A percentile compares a stretch with the other conserved stretches of the same genome.
phyloP scores from a whole-genome alignment of 2,113 vertebrate genomes.

The Malurus elegans region DNA sequence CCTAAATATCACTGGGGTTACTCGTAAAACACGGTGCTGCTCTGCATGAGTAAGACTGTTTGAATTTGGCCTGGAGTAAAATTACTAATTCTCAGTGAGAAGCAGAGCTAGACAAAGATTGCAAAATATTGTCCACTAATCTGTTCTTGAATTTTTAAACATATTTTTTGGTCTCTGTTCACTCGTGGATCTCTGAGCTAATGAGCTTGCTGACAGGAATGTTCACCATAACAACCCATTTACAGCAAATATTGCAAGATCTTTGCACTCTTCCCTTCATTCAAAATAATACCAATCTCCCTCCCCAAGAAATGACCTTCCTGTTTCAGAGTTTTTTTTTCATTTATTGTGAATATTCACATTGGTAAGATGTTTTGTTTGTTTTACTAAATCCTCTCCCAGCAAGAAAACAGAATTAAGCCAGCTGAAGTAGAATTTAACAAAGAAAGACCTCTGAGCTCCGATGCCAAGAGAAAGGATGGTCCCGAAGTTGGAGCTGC shows the following conservation, averaged over 20 bases:
- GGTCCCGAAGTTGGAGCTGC: neutral
- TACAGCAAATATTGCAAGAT: slow-evolving; percentile 65
- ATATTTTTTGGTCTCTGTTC: slow-evolving; percentile 54
- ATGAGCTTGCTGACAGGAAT: slow-evolving; percentile 66
- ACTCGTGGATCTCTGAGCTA: slow-evolving; percentile 38
- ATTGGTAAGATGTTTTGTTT: slow-evolving; percentile 35
- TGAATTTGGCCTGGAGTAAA: slow-evolving; percentile 58
- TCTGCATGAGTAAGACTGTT: slow-evolving; percentile 44
- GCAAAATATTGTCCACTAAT: slow-evolving; percentile 56
- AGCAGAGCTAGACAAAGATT: slow-evolving; percentile 52
- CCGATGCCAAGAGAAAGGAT: neutral
- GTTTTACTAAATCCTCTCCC: slow-evolving; percentile 26
- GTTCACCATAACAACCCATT: slow-evolving; percentile 66
- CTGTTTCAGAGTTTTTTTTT: slow-evolving; percentile 33
- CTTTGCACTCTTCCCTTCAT: slow-evolving; percentile 54
- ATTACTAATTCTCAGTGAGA: slow-evolving; percentile 37
- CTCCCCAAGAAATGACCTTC: slow-evolving; percentile 45
- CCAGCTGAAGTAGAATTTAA: neutral
- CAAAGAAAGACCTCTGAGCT: neutral
- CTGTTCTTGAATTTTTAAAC: slow-evolving; percentile 50
- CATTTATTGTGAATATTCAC: slow-evolving; percentile 22
- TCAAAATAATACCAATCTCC: slow-evolving; percentile 51
- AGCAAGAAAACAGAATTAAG: neutral
- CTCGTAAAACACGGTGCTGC: slow-evolving; percentile 44
- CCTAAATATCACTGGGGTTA: slow-evolving; percentile 52